A percentile compares a stretch with the other conserved stretches of the same genome.
Evolutionary conservation across 2,113 vertebrate species (phyloP).

Genomic region (Numenius arquata): DNA sequence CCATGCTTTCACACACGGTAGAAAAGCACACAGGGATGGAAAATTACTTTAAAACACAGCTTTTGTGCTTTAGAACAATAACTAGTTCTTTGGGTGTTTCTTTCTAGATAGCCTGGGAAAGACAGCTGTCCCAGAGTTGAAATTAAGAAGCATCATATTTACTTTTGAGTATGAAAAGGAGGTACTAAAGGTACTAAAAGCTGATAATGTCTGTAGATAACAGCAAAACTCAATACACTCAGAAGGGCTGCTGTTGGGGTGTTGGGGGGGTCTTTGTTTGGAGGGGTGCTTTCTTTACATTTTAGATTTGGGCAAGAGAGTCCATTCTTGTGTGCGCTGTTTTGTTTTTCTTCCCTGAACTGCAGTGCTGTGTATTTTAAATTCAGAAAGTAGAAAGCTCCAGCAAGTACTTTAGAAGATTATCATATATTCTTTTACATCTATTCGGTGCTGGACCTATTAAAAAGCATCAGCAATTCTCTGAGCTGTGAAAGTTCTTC

Average conservation of each 20-base stretch:
- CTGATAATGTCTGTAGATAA: neutral
- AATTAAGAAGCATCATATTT: neutral
- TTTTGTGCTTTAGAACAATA: neutral
- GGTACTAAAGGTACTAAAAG: neutral
- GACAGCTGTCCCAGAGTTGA: neutral
- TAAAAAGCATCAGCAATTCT: neutral
- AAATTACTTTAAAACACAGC: neutral
- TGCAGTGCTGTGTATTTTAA: constrained; percentile 24
- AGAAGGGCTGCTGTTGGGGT: neutral
- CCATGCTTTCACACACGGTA: neutral
- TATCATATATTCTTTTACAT: neutral
- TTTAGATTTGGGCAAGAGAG: neutral
- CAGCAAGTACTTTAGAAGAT: neutral
- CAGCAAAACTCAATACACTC: neutral
- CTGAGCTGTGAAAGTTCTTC: neutral
- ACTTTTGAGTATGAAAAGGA: neutral
- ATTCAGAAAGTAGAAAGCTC: neutral
- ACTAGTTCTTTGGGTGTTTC: neutral
- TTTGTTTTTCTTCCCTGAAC: neutral
- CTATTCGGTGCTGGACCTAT: neutral
- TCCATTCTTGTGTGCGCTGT: neutral
- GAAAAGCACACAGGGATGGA: neutral
- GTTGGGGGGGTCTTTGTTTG: neutral
- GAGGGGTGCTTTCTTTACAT: neutral
- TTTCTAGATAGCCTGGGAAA: neutral